These are phyloP conservation scores for Pachliopta kotzebuea DNA, from an alignment of 2,888 invertebrate species.

Conservation along the genomic window DNA sequence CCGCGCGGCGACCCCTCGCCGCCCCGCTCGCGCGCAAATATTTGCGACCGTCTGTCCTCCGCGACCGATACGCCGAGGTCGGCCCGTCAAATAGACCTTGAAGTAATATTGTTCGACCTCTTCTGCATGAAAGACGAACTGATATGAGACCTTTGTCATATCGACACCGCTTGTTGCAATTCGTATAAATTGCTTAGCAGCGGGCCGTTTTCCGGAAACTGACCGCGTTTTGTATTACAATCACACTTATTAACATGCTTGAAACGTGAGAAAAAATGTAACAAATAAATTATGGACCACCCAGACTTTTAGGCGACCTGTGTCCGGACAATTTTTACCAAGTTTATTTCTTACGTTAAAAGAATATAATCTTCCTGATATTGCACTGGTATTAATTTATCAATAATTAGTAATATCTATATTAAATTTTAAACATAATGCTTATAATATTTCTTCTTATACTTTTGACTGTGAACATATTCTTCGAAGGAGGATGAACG, in stretches of 20 bases:
- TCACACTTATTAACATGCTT: neutral
- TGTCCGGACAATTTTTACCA: neutral
- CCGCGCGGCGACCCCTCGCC: slow-evolving; percentile 48
- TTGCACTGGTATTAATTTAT: neutral
- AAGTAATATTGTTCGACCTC: slow-evolving; percentile 74
- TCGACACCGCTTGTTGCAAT: slow-evolving; percentile 33
- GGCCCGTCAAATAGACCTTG: slow-evolving; percentile 73
- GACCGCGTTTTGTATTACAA: neutral
- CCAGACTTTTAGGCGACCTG: neutral
- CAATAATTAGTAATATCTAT: too few species aligned
- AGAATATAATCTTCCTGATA: neutral
- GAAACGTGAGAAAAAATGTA: neutral
- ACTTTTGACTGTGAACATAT: neutral
- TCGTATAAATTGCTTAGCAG: neutral
- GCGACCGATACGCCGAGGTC: slow-evolving; percentile 80
- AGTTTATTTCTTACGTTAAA: neutral
- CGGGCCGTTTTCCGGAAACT: neutral
- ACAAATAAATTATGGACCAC: neutral
- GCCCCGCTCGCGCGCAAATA: slow-evolving; percentile 69
- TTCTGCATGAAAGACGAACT: slow-evolving; percentile 63
- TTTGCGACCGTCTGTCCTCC: slow-evolving; percentile 79
- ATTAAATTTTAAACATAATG: too few species aligned
- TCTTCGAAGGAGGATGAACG: neutral
- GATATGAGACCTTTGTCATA: slow-evolving; percentile 54
- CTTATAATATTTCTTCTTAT: too few species aligned